Evolutionary conservation across 2,113 vertebrate genomes (phyloP).

Genomic region (Heterochromis multidens): DNA sequence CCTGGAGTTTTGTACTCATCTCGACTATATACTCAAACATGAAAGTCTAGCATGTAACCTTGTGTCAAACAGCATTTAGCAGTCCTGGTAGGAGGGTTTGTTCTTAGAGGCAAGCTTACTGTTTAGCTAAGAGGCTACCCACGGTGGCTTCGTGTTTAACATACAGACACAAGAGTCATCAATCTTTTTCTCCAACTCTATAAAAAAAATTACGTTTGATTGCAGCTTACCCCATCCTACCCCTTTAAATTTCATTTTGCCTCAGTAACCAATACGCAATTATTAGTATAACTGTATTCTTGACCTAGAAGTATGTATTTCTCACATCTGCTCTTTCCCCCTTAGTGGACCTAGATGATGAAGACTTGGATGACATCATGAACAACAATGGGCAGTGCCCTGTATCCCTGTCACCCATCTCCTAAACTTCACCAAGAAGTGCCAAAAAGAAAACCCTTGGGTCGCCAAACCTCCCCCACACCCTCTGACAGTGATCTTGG

Average conservation of each 20-base stretch:
- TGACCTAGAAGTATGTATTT: neutral
- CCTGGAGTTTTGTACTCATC: too few relatives aligned
- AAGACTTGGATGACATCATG: conserved; percentile 79
- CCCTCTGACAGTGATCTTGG: conserved; percentile 25
- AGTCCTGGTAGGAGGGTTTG: neutral
- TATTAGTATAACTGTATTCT: neutral
- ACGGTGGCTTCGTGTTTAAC: neutral
- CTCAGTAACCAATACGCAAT: neutral
- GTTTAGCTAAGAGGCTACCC: neutral
- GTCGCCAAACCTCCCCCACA: conserved; percentile 24
- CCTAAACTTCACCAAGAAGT: conserved; percentile 67
- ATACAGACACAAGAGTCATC: neutral
- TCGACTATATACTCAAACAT: too few relatives aligned
- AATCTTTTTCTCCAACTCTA: neutral
- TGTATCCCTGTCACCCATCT: conserved; percentile 70
- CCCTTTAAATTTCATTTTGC: neutral
- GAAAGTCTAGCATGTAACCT: neutral
- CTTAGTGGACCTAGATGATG: conserved; percentile 77
- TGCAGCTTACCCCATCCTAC: neutral
- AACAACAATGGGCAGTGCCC: conserved; percentile 79
- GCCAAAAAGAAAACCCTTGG: conserved; percentile 48
- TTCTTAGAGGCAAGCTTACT: neutral
- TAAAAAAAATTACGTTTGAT: neutral
- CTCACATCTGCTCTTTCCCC: neutral
- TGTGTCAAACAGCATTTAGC: neutral